Conservation (phyloP, 2,888 invertebrate species). For the Leptopilina syphax region DNA sequence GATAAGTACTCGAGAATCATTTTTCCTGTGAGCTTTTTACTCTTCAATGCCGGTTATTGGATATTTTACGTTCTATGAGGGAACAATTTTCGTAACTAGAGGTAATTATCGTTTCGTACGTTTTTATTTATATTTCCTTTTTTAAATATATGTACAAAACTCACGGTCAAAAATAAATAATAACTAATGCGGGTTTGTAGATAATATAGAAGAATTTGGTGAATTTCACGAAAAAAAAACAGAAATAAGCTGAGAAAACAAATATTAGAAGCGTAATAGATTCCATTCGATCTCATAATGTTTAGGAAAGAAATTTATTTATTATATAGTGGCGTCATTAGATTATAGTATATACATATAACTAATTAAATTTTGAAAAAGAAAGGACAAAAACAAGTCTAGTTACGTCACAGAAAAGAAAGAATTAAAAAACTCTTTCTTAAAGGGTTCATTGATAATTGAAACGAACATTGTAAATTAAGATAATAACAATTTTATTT, state of each 20-base stretch:
- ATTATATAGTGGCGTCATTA: neutral
- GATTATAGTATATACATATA: no score
- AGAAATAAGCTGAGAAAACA: constrained; percentile 9
- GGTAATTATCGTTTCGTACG: neutral
- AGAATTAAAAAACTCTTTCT: no score
- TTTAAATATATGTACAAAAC: neutral
- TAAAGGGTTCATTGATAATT: no score
- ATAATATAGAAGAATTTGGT: constrained; percentile 34
- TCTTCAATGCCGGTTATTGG: constrained; percentile 98
- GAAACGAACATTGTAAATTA: no score
- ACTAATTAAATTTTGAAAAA: no score
- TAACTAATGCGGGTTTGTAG: constrained; percentile 31
- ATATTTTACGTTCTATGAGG: constrained; percentile 87
- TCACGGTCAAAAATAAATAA: constrained; percentile 5
- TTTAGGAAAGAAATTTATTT: neutral
- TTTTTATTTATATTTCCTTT: neutral
- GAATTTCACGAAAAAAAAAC: neutral
- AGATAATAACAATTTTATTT: no score
- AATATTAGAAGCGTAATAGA: constrained; percentile 23
- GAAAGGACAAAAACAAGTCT: no score
- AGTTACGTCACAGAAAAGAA: no score
- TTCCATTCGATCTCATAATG: constrained; percentile 30
- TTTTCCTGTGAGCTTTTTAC: constrained; percentile 96
- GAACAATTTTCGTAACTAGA: constrained; percentile 4
- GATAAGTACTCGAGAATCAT: constrained; percentile 97